phyloP scores from a whole-genome alignment of 92 coral and sea anemone genomes.

The Porites lobata region DNA sequence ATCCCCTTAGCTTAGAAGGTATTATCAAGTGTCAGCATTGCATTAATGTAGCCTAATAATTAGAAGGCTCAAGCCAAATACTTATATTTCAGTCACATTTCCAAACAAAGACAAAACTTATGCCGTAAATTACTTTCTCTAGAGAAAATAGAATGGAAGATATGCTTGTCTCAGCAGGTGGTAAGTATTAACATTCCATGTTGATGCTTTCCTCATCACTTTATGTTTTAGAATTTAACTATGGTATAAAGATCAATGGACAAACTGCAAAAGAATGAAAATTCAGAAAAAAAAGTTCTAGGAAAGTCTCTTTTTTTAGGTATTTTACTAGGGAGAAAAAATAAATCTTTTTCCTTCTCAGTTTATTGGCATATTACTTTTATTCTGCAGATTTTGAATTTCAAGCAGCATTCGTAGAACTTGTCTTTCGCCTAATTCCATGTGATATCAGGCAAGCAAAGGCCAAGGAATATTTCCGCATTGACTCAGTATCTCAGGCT shows the following conservation, averaged over 20 bases:
- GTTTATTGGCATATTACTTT: background rate
- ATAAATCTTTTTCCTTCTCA: background rate
- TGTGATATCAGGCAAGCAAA: constrained; percentile 36
- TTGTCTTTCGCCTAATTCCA: constrained; percentile 66
- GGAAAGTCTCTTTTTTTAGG: background rate
- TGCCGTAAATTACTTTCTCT: background rate
- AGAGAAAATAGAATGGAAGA: constrained; percentile 58
- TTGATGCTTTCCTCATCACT: no score
- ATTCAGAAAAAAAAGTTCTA: no score
- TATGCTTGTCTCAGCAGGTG: constrained; percentile 56
- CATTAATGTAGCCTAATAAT: background rate
- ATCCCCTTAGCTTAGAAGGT: no score
- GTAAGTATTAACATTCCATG: constrained; percentile 22
- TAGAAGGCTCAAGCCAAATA: background rate
- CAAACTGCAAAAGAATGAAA: no score
- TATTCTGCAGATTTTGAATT: constrained; percentile 68
- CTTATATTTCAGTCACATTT: background rate
- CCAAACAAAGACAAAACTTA: background rate
- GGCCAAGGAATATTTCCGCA: constrained; percentile 49
- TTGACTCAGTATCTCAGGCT: constrained; percentile 39
- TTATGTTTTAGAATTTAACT: no score
- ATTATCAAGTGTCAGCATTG: background rate
- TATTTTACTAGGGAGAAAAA: background rate
- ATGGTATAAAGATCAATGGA: background rate
- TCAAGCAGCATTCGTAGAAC: constrained; percentile 73